These are phyloP conservation scores for Rhinichthys osculus DNA, from an alignment of 2,797 vertebrate species.

Conservation along the genomic window DNA sequence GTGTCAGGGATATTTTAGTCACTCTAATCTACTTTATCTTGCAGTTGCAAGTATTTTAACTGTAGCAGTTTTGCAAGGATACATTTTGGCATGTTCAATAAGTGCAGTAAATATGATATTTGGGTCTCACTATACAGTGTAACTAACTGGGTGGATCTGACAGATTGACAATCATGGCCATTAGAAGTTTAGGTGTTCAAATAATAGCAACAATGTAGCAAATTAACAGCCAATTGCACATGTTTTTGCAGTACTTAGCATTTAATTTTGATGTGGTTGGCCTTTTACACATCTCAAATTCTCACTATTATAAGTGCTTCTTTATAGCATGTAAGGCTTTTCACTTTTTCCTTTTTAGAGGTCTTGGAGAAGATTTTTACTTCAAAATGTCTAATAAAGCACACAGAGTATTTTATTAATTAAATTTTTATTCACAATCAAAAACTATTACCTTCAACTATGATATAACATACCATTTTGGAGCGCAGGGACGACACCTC, in stretches of 20 bases:
- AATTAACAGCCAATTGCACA: background rate
- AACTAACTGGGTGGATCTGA: background rate
- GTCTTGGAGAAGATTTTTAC: background rate
- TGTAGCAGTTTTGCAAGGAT: background rate
- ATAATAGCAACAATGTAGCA: background rate
- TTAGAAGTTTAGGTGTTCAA: background rate
- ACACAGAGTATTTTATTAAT: too few relatives aligned
- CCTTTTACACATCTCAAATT: background rate
- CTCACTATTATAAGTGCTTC: background rate
- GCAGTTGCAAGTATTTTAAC: slow-evolving; percentile 1
- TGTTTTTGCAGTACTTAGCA: background rate
- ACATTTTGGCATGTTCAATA: background rate
- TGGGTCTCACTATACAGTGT: background rate
- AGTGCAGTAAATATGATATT: background rate
- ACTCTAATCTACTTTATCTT: background rate
- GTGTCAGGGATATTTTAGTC: slow-evolving; percentile 1
- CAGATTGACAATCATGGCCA: background rate
- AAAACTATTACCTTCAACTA: too few relatives aligned
- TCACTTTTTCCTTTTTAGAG: background rate
- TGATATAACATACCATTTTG: too few relatives aligned
- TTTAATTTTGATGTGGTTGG: background rate
- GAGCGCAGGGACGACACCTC: too few relatives aligned
- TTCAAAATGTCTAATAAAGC: too few relatives aligned
- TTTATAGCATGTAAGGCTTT: background rate
- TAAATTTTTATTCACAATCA: too few relatives aligned